Base-by-base conservation (phyloP, 2,888 invertebrate species). In the Caenorhabditis doughertyi region DNA sequence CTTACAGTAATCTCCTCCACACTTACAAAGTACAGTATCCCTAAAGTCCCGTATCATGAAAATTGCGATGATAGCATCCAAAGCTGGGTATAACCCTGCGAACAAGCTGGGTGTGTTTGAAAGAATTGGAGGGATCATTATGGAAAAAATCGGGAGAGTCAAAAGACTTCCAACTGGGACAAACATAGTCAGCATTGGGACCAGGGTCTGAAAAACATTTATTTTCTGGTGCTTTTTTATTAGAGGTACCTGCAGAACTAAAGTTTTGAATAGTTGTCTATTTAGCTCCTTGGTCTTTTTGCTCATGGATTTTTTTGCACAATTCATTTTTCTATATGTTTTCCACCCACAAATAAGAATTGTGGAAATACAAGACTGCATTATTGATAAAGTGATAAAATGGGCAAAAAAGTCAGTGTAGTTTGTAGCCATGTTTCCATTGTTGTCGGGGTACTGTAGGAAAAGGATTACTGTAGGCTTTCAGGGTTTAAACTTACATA, bases 11-110 rank as follows among this genome's bases (percentile, higher is more conserved):
- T n/a, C n/a, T n/a, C n/a, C n/a, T n/a, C n/a, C n/a, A n/a, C n/a
- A 35, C 67, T 72, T 3, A 80, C 80, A 80, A 27, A 73, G 7
- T 5, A 81, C 70, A 18, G 70, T 47, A 11, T 81, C 42, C n/a
- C 74, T 32, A 18, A 74, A 81, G 16, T 74, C 74, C 9, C 70
- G 32, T 4, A 81, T 74, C 70, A 81, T 74, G 2, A 60, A 64
- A 58, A 81, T 74, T 0, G 70, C 74, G 13, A 81, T 56, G 0
- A 18, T 47, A 4, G 81, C 70, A 21, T 81, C 81, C 0, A 74
- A n/a, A 8, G 47, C 74, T 16, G 81, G 81, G 47, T 74, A 81
- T 0, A 74, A 25, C 0, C 27, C 35, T 3, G 64, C 73, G 13
- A 42, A 44, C 0, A 70, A 7, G n/a, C 62, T 51, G 1, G 70